phyloP scores from a whole-genome alignment of 2,797 vertebrate genomes.

The Hemitrygon akajei region DNA sequence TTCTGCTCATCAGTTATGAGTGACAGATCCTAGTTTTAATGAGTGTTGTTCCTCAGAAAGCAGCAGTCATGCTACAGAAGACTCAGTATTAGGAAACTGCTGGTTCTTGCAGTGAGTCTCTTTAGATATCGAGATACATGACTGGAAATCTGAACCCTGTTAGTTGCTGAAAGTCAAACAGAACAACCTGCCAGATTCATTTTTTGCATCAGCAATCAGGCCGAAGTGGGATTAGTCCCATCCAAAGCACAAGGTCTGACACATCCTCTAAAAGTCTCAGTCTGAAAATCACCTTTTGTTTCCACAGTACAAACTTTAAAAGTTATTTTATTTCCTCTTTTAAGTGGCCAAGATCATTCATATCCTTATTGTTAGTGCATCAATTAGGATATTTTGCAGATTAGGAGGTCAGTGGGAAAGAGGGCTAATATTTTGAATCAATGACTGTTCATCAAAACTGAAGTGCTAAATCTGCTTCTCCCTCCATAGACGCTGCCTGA shows the following conservation, averaged over 20 bases:
- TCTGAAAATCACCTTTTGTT: neutral
- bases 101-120: neutral
- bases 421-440: no score
- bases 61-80: neutral
- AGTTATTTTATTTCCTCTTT: neutral
- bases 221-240: neutral
- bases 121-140: neutral
- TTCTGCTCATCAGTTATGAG: neutral
- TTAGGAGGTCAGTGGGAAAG: no score
- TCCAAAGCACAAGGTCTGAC: neutral
- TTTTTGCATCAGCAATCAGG: neutral
- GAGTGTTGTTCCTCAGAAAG: no score
- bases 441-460: no score
- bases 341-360: neutral
- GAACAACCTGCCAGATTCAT: neutral
- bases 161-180: neutral
- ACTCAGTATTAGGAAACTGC: neutral
- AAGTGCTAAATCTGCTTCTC: no score
- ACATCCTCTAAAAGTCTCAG: neutral
- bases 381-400: no score
- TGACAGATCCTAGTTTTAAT: neutral
- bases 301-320: neutral
- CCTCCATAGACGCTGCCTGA: no score
- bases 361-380: neutral
- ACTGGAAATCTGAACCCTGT: neutral